Percentiles rank a stretch among this genome's conserved stretches.
phyloP scores from a whole-genome alignment of 2,888 invertebrate genomes.

The Piscicola geometra region DNA sequence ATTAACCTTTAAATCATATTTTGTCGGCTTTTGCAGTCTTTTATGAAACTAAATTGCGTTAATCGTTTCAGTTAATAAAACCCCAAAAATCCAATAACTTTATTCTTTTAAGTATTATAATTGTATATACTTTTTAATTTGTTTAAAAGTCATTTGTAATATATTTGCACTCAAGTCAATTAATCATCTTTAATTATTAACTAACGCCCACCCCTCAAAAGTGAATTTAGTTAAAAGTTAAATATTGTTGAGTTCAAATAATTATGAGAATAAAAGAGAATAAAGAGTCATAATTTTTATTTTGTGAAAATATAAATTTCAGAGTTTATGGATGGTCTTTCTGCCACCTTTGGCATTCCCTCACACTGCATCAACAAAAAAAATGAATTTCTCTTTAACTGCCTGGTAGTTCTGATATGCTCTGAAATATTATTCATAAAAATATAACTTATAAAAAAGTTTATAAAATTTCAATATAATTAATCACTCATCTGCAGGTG shows the following conservation, averaged over 20 bases:
- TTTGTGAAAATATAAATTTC: not conserved
- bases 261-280: no score
- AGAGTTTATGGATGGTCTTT: not conserved
- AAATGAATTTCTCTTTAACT: not conserved
- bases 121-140: no score
- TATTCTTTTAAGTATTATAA: no score
- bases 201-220: no score
- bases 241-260: conserved; percentile 5
- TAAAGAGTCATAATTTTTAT: not conserved
- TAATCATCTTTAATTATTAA: no score
- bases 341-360: not conserved
- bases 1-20: no score
- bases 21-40: no score
- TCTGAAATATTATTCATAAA: not conserved
- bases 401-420: not conserved
- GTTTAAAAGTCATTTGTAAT: no score
- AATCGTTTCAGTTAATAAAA: no score
- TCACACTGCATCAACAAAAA: not conserved
- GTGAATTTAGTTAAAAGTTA: not conserved
- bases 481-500: not conserved
- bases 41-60: no score
- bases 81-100: no score
- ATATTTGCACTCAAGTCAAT: no score
- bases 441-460: not conserved
- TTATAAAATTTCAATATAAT: not conserved